A percentile compares a stretch with the other conserved stretches of the same genome.
Evolutionary conservation across 2,113 vertebrate species (phyloP).

Genomic region (Carassius auratus): DNA sequence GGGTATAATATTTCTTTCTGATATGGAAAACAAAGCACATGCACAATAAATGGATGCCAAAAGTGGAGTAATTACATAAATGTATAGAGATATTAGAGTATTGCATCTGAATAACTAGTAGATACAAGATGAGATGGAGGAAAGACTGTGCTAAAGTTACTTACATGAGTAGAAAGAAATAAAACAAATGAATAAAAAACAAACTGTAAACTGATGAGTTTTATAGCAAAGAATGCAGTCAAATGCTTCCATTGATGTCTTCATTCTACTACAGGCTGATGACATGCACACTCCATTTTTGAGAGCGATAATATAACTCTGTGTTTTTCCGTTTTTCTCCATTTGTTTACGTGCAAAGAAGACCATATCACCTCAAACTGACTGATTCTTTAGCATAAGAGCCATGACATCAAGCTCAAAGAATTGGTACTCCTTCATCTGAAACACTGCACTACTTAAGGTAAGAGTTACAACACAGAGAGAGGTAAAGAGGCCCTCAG

Average conservation of each 20-base stretch:
- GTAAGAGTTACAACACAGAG: slow-evolving; percentile 4
- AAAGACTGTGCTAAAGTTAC: neutral
- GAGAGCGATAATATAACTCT: neutral
- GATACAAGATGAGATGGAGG: neutral
- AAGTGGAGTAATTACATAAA: neutral
- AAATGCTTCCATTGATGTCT: neutral
- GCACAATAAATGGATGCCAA: neutral
- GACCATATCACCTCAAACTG: slow-evolving; percentile 54
- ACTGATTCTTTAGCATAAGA: slow-evolving; percentile 25
- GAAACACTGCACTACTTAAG: slow-evolving; percentile 44
- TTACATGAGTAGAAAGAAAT: neutral
- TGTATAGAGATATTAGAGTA: neutral
- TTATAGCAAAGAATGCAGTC: neutral
- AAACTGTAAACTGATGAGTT: neutral
- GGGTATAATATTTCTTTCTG: neutral
- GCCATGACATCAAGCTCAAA: slow-evolving; percentile 59
- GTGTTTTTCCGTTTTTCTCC: too few relatives aligned
- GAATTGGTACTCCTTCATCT: slow-evolving; percentile 64
- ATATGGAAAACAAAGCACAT: neutral
- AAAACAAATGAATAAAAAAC: neutral
- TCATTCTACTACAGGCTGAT: neutral
- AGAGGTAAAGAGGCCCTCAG: neutral
- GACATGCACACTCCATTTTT: neutral
- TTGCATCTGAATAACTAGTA: neutral
- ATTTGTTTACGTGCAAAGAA: too few relatives aligned